Evolutionary conservation across 2,113 vertebrate genomes (phyloP), one percentile per base, ranked within the genome.

Genomic region (Chroicocephalus ridibundus): DNA sequence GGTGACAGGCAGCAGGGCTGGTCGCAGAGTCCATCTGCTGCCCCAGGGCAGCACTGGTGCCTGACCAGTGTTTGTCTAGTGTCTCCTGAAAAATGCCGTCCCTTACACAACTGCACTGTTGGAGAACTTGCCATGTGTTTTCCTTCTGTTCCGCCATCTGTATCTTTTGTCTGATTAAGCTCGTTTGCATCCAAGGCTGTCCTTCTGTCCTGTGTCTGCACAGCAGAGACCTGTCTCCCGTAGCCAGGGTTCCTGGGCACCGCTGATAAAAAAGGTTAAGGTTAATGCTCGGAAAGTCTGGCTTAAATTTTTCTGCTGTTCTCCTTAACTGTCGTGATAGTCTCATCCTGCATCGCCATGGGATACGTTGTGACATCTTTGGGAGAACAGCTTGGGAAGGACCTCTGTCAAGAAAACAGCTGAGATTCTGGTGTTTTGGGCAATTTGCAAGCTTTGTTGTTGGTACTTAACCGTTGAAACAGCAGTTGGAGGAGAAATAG

Each of bases 371-470:
- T 86, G 72, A 1, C 46, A 71, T 84, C 72, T 27, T 71, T 46
- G 65, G 55, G 82, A 91, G 57, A 82, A 54, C 80, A 92, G 72
- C 83, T 92, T 88, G 88, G 89, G 68, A 60, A 86, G 81, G 79
- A 44, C 74, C 44, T 87, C n/a, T 34, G 38, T 80, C 54, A 80
- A 77, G 82, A 62, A 72, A 90, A 77, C 68, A 92, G 91, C 49
- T 55, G 81, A 74, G 86, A 62, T 88, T 77, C 57, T 93, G 83
- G 54, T 80, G 87, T 79, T 87, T 87, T 22, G 78, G 82, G 62
- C 93, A 72, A 65, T 90, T 85, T 93, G 74, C 75, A 95, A 26
- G 72, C 46, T 75, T 79, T 94, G 69, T 76, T 93, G 80, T 76
- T 76, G 58, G 65, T 93, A 42, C 64, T 82, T 77, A 69, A 57